phyloP scores from a whole-genome alignment of 2,113 vertebrate genomes.

The Alaudala cheleensis region DNA sequence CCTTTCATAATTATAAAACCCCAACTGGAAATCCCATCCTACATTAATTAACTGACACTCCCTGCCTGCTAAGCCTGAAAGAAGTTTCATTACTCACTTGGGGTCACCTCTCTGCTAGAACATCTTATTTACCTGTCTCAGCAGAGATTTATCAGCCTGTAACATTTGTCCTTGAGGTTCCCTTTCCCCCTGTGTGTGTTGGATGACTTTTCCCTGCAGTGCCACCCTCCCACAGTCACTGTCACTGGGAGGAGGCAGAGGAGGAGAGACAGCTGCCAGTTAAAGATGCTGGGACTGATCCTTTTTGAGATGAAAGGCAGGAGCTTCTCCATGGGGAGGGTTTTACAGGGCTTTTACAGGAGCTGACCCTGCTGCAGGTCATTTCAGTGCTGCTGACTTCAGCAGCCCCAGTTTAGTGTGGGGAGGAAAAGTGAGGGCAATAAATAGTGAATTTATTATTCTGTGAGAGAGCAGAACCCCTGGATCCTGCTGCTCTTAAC shows the following conservation, averaged over 20 bases:
- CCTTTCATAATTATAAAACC: not conserved
- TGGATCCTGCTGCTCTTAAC: not conserved
- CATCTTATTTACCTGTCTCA: constrained; percentile 4
- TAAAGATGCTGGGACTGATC: not conserved
- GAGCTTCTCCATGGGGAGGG: too few relatives aligned
- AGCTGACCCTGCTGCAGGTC: not conserved
- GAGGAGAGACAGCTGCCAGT: not conserved
- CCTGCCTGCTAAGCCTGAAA: not conserved
- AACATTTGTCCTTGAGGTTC: not conserved
- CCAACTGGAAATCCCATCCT: not conserved
- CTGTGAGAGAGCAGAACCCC: not conserved
- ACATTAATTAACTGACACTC: not conserved
- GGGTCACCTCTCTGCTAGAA: not conserved
- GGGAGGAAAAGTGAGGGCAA: not conserved
- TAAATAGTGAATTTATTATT: not conserved
- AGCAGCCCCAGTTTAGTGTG: not conserved
- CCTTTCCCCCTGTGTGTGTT: not conserved
- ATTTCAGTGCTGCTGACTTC: not conserved
- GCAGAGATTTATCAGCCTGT: not conserved
- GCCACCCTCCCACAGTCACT: not conserved
- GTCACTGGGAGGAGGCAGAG: not conserved
- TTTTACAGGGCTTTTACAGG: not conserved
- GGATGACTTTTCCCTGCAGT: not conserved
- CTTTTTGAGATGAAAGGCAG: not conserved
- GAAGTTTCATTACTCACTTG: constrained; percentile 14